Evolutionary conservation across 2,113 vertebrate species (phyloP).

Genomic region (Coptodon bakossiorum): DNA sequence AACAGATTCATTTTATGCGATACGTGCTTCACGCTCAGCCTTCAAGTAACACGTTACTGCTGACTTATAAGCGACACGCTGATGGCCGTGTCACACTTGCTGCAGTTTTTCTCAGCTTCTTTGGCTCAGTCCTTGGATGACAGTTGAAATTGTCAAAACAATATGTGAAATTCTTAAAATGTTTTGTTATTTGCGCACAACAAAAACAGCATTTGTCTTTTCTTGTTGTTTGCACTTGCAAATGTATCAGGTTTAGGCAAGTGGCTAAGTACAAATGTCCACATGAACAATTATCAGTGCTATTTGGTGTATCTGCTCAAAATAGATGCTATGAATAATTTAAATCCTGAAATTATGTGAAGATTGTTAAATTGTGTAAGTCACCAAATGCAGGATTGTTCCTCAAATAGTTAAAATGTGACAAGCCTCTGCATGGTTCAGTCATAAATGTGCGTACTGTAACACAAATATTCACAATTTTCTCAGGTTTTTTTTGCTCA

Average conservation of each 20-base stretch:
- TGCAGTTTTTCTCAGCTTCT: background rate
- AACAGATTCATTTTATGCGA: background rate
- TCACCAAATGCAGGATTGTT: background rate
- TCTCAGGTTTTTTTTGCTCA: background rate
- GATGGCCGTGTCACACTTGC: background rate
- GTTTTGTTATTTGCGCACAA: background rate
- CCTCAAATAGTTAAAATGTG: background rate
- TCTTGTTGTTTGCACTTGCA: background rate
- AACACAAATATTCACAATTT: background rate
- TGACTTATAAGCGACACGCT: background rate
- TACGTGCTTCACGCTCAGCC: background rate
- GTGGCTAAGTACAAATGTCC: background rate
- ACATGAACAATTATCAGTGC: background rate
- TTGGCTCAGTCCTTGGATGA: background rate
- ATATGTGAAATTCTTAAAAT: background rate
- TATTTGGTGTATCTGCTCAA: background rate
- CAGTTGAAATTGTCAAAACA: background rate
- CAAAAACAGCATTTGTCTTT: background rate
- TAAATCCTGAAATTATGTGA: background rate
- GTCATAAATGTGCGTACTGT: background rate
- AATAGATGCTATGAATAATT: background rate
- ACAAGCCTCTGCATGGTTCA: background rate
- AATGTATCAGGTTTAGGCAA: background rate
- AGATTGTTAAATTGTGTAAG: background rate
- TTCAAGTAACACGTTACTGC: background rate